These are phyloP conservation scores for Oxycera nigricornis DNA, from an alignment of 2,888 invertebrate species.

Conservation along the genomic window DNA sequence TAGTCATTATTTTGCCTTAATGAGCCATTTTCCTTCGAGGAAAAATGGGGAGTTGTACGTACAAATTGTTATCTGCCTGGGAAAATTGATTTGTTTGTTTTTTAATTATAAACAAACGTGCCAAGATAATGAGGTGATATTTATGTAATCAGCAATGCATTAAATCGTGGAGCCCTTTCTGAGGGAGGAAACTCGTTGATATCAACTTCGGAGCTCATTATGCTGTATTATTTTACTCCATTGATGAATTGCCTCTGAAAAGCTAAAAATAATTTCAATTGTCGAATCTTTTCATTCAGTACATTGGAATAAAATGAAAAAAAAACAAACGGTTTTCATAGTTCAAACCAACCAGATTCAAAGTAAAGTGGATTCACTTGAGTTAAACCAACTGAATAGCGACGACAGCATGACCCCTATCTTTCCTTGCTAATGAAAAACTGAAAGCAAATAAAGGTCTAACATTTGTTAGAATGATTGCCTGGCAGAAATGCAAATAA, in stretches of 20 bases:
- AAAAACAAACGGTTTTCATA: not conserved
- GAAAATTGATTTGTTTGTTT: slow-evolving; percentile 28
- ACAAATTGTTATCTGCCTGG: not conserved
- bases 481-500: slow-evolving; percentile 18
- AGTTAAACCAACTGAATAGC: not conserved
- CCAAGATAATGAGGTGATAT: not conserved
- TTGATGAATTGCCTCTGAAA: not conserved
- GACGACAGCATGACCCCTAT: too few species aligned
- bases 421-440: too few species aligned
- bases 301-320: not conserved
- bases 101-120: slow-evolving; percentile 5
- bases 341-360: not conserved
- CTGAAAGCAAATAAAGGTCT: slow-evolving; percentile 14
- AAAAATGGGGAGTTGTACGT: not conserved
- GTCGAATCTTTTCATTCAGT: not conserved
- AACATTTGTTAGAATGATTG: not conserved
- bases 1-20: slow-evolving; percentile 4
- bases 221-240: not conserved
- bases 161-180: too few species aligned
- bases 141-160: not conserved
- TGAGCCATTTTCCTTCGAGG: slow-evolving; percentile 1
- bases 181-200: too few species aligned
- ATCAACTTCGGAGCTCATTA: not conserved
- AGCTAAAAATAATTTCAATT: not conserved
- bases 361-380: not conserved